A percentile compares a stretch with the other conserved stretches of the same genome.
phyloP scores from a whole-genome alignment of 2,888 invertebrate species.

The Nomada fucata region DNA sequence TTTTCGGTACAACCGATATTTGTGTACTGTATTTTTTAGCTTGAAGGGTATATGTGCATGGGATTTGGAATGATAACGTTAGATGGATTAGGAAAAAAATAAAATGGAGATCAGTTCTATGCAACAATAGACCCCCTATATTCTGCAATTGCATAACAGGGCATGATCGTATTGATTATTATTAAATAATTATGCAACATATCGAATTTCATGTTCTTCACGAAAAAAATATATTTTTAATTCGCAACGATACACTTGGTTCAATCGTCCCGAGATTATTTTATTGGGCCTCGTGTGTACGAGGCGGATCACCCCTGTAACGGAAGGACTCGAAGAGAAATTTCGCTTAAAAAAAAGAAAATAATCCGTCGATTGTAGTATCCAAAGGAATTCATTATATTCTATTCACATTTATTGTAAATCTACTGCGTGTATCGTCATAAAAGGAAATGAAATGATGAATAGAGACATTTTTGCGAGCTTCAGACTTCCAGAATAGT shows the following conservation, averaged over 20 bases:
- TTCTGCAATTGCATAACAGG: constrained; percentile 52
- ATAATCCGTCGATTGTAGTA: constrained; percentile 69
- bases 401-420: constrained; percentile 70
- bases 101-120: constrained; percentile 10
- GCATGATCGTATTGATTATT: constrained; percentile 67
- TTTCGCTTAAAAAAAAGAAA: constrained; percentile 8
- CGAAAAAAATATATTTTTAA: constrained; percentile 65
- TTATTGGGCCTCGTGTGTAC: neutral
- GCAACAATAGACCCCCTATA: constrained; percentile 61
- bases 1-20: constrained; percentile 8
- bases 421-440: constrained; percentile 54
- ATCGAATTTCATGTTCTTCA: constrained; percentile 72
- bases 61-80: constrained; percentile 23
- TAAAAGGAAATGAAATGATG: constrained; percentile 35
- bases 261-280: constrained; percentile 50
- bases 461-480: constrained; percentile 53
- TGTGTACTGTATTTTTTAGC: constrained; percentile 31
- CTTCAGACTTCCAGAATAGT: constrained; percentile 61
- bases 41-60: constrained; percentile 28
- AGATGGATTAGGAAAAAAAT: neutral
- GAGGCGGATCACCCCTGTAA: constrained; percentile 5
- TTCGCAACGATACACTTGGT: constrained; percentile 57
- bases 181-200: constrained; percentile 74
- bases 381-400: constrained; percentile 61
- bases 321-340: constrained; percentile 31